Base-by-base conservation (phyloP, 2,797 vertebrate genomes). In the Tokudaia muenninki region DNA sequence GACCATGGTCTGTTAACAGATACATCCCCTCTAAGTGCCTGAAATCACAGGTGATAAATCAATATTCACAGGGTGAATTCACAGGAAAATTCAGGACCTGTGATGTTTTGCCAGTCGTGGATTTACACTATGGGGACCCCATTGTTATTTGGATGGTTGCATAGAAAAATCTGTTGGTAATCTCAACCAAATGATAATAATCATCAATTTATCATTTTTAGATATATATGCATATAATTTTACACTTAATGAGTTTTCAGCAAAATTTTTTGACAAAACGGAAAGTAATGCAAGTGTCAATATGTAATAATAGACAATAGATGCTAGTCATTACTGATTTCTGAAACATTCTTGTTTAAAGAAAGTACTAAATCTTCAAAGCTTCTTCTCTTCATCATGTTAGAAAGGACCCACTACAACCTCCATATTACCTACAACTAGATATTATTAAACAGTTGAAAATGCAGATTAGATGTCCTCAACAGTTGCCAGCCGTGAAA, bases 401-500 rank as follows among this genome's bases (percentile, higher is more conserved):
- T 70, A 95, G 80, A 95, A 95, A 95, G 91, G 94, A 65, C 24
- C 95, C 31, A 78, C 0, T 4, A 63, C 52, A 97, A 94, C 75
- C 37, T 97, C 82, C 0, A 0, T 90, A 92, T 97, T 90, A 93
- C 97, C 81, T 1, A 0, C 88, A 92, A 96, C 89, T 97, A 96
- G 89, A 97, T 94, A 80, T 92, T 91, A 96, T 82, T 13, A 94
- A 94, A 96, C 92, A 92, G 70, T 44, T 97, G 92, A 96, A 78
- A 87, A 83, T 96, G 14, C 77, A 97, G 70, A 90, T 95, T 98
- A 97, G 94, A 98, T 97, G 92, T 92, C 97, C 82, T 95, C 97
- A 91, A 95, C 92, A 98, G 92, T 79, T 97, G 95, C 96, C 92
- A 17, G 94, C 78, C 91, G 97, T 96, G 96, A 98, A 98, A 98